Conservation (phyloP, 2,797 vertebrate genomes). For the Ctenopoma kingsleyae region DNA sequence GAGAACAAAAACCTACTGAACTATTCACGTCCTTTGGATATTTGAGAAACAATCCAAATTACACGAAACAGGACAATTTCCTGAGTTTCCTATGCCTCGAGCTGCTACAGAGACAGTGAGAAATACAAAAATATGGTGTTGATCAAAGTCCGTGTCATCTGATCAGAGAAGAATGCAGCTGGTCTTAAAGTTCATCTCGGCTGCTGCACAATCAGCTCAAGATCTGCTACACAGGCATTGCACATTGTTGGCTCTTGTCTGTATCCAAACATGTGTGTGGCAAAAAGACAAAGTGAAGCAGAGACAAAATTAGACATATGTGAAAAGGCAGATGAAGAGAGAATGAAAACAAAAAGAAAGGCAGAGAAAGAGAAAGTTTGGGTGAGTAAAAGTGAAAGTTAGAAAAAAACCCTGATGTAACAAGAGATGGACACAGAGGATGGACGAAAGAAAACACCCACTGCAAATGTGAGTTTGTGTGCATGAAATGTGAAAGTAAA, state of each 20-base stretch:
- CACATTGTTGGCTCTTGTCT: slow-evolving; percentile 55
- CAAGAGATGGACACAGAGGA: neutral
- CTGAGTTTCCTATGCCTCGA: neutral
- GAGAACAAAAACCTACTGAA: slow-evolving; percentile 20
- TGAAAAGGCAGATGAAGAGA: neutral
- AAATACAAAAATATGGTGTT: slow-evolving; percentile 67
- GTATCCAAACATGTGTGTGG: slow-evolving; percentile 42
- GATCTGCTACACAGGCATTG: slow-evolving; percentile 72
- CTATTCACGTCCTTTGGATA: slow-evolving; percentile 22
- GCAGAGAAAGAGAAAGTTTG: neutral
- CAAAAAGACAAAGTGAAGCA: slow-evolving; percentile 23
- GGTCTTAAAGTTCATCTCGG: slow-evolving; percentile 62
- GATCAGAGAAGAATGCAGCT: slow-evolving; percentile 73
- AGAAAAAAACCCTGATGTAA: neutral
- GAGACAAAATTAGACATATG: neutral
- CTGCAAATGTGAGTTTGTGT: neutral
- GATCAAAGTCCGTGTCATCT: slow-evolving; percentile 74
- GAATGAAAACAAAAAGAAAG: neutral
- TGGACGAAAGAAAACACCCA: neutral
- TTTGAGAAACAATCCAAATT: slow-evolving; percentile 31
- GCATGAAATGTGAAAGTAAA: slow-evolving; percentile 21
- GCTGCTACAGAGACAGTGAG: slow-evolving; percentile 4
- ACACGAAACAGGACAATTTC: slow-evolving; percentile 26
- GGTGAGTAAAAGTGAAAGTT: slow-evolving; percentile 48
- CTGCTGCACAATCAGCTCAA: slow-evolving; percentile 63